Evolutionary conservation across 2,888 invertebrate species (phyloP).

Genomic region (Diarsia mendica): DNA sequence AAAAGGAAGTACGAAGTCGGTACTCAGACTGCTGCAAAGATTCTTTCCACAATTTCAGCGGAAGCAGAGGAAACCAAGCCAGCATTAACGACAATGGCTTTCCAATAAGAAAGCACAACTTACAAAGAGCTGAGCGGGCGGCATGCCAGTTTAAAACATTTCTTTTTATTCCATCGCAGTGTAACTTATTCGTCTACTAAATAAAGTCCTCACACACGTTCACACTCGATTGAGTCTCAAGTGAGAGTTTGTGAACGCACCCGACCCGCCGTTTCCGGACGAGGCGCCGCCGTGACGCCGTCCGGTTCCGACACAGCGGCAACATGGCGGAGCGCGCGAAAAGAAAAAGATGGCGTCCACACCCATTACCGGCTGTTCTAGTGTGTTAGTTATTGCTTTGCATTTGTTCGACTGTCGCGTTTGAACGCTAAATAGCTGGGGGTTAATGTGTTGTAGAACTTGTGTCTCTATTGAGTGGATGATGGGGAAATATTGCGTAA

Average conservation of each 20-base stretch:
- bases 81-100: constrained; percentile 59
- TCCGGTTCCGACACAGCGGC: constrained; percentile 77
- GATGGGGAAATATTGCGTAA: constrained; percentile 31
- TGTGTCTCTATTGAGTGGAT: constrained; percentile 30
- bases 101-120: constrained; percentile 49
- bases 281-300: constrained; percentile 85
- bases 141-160: constrained; percentile 64
- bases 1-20: neutral
- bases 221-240: constrained; percentile 80
- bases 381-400: constrained; percentile 76
- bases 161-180: constrained; percentile 62
- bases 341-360: constrained; percentile 77
- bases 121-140: constrained; percentile 57
- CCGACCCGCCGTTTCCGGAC: constrained; percentile 80
- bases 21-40: constrained; percentile 14
- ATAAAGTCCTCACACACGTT: constrained; percentile 75
- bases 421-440: constrained; percentile 66
- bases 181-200: constrained; percentile 70
- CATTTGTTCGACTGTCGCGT: constrained; percentile 71
- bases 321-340: constrained; percentile 72
- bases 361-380: constrained; percentile 77
- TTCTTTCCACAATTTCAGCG: constrained; percentile 30
- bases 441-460: constrained; percentile 59
- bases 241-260: constrained; percentile 81
- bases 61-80: constrained; percentile 51